Base-by-base conservation (phyloP, 2,888 invertebrate genomes). In the Drosophila trichaetosa region DNA sequence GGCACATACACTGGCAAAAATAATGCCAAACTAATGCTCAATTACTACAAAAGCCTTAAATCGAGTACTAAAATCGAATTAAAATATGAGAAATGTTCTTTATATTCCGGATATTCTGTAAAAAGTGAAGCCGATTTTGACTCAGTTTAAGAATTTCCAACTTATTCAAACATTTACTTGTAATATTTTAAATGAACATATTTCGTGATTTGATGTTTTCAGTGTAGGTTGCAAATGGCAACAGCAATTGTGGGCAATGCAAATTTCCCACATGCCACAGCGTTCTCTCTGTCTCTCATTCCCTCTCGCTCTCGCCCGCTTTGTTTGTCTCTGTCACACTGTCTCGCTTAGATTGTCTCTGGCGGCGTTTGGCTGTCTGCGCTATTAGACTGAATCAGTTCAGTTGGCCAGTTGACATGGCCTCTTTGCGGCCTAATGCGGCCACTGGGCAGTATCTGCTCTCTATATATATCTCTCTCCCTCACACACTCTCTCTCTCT, bases 321-420 rank as follows among this genome's bases (percentile, higher is more conserved):
- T 18, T 21, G 5, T 4, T n/a, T 18, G 1, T 1, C 59, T 1
- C n/a, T 4, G 2, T n/a, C 24, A 11, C 49, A 2, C 48, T 10
- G 38, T 10, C 24, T 34, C 21, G 5, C 21, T n/a, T 11, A 21
- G 7, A 40, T 18, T 16, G n/a, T 36, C 31, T 7, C 36, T 48
- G 16, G 33, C 33, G 33, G 24, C 36, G 11, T 4, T 29, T 8
- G 13, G 1, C 56, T 29, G 21, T 13, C 42, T 48, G 49, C 71
- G 79, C 78, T 75, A 82, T 87, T 87, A 80, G 85, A 73, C 78
- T 67, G 69, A 68, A 84, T 42, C 76, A 51, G 64, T 74, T 74
- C 74, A 76, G 83, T 78, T 82, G 72, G 72, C 72, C 82, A 82
- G 82, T 83, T 87, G 82, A 77, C 86, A 83, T 66, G 82, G 73